phyloP scores from a whole-genome alignment of 1,140 invertebrate species.

The Atta texana region DNA sequence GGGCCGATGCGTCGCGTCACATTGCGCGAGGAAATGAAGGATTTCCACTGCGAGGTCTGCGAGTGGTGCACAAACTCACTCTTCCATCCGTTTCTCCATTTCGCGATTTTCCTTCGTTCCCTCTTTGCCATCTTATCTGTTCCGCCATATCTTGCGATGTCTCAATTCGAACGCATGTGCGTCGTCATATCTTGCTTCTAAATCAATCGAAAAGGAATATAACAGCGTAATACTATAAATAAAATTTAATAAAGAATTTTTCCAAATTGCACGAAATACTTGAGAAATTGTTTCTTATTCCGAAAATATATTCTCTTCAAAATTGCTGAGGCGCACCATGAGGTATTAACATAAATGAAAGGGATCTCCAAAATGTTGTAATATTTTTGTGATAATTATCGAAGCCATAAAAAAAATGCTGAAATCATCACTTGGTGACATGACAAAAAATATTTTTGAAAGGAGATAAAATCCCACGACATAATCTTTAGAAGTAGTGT shows the following conservation, averaged over 20 bases:
- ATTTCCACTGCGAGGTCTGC: conserved; percentile 21
- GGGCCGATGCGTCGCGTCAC: neutral
- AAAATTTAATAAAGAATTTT: neutral
- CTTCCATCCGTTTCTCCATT: conserved; percentile 22
- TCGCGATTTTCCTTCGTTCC: neutral
- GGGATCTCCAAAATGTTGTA: neutral
- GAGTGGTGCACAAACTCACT: neutral
- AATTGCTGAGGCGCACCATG: neutral
- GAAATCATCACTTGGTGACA: conserved; percentile 14
- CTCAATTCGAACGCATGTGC: neutral
- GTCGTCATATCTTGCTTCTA: neutral
- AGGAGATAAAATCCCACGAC: conserved; percentile 29
- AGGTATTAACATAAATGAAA: neutral
- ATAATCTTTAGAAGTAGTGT: neutral
- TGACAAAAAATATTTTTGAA: conserved; percentile 64
- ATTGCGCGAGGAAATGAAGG: conserved; percentile 22
- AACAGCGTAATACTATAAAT: neutral
- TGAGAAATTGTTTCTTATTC: neutral
- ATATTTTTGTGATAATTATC: neutral
- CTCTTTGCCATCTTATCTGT: conserved; percentile 4
- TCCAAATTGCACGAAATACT: neutral
- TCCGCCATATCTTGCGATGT: conserved; percentile 19
- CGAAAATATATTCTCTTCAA: neutral
- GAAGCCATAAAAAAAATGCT: neutral
- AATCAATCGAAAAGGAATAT: neutral